Evolutionary conservation across 2,113 vertebrate genomes (phyloP).

Genomic region (Entomyzon cyanotis): DNA sequence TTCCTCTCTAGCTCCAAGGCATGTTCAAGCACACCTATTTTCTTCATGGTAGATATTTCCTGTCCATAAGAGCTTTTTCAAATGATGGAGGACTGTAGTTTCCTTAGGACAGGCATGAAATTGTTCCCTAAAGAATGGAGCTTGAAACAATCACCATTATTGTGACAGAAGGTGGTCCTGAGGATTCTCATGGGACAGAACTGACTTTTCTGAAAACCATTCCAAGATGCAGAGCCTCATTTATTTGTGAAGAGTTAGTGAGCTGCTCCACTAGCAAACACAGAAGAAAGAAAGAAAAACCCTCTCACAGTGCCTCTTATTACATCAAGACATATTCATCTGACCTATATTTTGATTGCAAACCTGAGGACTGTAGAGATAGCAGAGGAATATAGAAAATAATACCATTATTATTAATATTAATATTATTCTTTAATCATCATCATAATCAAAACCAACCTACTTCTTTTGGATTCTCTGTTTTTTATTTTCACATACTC

Average conservation of each 20-base stretch:
- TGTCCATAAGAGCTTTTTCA: background rate
- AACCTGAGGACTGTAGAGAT: background rate
- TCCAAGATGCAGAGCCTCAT: background rate
- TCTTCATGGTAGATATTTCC: background rate
- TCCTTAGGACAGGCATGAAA: background rate
- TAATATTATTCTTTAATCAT: background rate
- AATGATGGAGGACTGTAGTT: background rate
- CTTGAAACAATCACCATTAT: background rate
- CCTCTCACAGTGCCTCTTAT: background rate
- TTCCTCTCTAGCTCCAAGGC: background rate
- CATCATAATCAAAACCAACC: background rate
- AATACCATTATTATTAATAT: background rate
- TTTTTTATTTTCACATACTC: background rate
- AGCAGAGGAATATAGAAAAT: background rate
- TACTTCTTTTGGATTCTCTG: background rate
- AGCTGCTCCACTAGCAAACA: background rate
- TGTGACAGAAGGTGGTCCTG: background rate
- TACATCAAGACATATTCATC: accelerated
- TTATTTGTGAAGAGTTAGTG: background rate
- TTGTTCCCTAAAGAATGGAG: background rate
- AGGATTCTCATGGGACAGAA: background rate
- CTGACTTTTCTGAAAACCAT: background rate
- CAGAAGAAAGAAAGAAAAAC: background rate
- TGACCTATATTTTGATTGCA: background rate
- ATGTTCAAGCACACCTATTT: background rate